phyloP scores from a whole-genome alignment of 2,113 vertebrate species.

The Lepisosteus oculatus region DNA sequence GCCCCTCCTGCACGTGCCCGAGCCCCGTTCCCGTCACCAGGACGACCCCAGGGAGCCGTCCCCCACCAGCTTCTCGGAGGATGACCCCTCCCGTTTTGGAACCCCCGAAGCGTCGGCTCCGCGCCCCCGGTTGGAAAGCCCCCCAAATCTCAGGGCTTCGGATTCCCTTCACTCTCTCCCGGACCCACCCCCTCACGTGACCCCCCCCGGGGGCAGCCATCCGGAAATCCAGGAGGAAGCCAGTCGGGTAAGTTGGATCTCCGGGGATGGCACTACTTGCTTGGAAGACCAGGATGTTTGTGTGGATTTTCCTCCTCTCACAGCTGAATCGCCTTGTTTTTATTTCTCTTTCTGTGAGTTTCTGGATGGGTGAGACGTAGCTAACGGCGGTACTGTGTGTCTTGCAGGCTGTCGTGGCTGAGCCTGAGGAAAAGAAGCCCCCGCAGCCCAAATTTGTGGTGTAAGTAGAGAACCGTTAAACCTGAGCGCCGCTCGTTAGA shows the following conservation, averaged over 20 bases:
- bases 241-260: slow-evolving; percentile 47
- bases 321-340: no score
- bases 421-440: slow-evolving; percentile 41
- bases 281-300: no score
- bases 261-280: no score
- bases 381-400: neutral
- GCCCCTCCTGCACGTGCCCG: slow-evolving; percentile 45
- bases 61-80: slow-evolving; percentile 11
- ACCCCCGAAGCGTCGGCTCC: slow-evolving; percentile 60
- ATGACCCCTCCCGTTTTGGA: slow-evolving; percentile 45
- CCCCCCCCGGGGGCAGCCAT: slow-evolving; percentile 23
- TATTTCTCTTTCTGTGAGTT: no score
- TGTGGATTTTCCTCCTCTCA: no score
- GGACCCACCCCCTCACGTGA: slow-evolving; percentile 21
- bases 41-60: slow-evolving; percentile 28
- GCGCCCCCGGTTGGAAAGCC: slow-evolving; percentile 50
- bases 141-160: slow-evolving; percentile 63
- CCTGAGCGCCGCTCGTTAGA: no score
- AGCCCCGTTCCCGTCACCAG: slow-evolving; percentile 19
- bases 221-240: slow-evolving; percentile 58
- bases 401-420: slow-evolving; percentile 49
- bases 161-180: slow-evolving; percentile 20
- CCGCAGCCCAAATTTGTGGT: slow-evolving; percentile 52
- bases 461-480: slow-evolving; percentile 43
- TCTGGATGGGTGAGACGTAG: no score